Conservation (phyloP, 2,797 vertebrate genomes). For the Numenius phaeopus region DNA sequence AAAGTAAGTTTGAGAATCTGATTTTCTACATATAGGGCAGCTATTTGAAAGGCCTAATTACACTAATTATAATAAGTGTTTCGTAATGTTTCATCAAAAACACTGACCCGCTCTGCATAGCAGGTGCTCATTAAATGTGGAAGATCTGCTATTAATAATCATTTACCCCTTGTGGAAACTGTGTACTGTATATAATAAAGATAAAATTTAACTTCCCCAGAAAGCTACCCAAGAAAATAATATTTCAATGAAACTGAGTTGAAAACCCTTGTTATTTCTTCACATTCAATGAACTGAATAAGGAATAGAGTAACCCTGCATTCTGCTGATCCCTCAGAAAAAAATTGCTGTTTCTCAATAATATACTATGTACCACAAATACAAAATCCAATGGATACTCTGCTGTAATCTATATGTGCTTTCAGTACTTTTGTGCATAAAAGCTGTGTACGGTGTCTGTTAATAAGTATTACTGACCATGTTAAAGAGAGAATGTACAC, state of each 20-base stretch:
- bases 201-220: background rate
- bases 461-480: background rate
- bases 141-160: slow-evolving; percentile 64
- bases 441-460: rapidly evolving
- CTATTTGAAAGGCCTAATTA: slow-evolving; percentile 56
- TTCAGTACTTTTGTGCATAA: background rate
- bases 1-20: slow-evolving; percentile 49
- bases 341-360: background rate
- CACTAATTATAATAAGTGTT: slow-evolving; percentile 63
- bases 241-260: background rate
- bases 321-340: background rate
- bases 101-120: slow-evolving; percentile 46
- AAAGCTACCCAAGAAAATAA: background rate
- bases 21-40: slow-evolving; percentile 43
- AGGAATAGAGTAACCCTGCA: background rate
- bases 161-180: slow-evolving; percentile 35
- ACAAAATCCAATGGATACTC: background rate
- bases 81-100: slow-evolving; percentile 69
- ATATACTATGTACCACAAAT: background rate
- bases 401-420: background rate
- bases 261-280: background rate
- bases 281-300: background rate
- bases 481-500: background rate
- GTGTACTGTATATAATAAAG: slow-evolving; percentile 7
- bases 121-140: slow-evolving; percentile 61